These are phyloP conservation scores for Percopsis omiscomaycus DNA, from an alignment of 2,797 vertebrate species.

Conservation along the genomic window DNA sequence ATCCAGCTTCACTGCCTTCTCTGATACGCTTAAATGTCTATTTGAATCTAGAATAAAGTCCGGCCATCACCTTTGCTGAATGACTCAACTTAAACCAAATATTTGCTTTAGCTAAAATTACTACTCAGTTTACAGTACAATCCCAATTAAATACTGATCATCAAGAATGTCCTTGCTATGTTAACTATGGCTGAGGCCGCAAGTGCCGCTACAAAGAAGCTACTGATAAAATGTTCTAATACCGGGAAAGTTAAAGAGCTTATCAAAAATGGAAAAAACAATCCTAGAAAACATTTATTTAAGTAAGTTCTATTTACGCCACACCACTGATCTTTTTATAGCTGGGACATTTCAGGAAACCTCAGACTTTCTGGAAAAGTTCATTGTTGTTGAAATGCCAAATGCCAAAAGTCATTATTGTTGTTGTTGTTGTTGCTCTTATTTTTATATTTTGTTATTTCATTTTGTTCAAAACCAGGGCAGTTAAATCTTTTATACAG, in stretches of 20 bases:
- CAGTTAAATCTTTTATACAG: too few relatives aligned
- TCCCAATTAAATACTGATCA: too few relatives aligned
- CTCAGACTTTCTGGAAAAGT: slow-evolving; percentile 27
- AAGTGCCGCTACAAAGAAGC: too few relatives aligned
- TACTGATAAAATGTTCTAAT: too few relatives aligned
- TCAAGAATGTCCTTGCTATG: too few relatives aligned
- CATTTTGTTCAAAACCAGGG: too few relatives aligned
- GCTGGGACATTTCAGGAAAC: slow-evolving; percentile 22
- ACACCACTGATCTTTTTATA: slow-evolving; percentile 19
- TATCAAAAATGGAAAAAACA: slow-evolving; percentile 22
- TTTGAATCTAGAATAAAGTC: slow-evolving; percentile 1
- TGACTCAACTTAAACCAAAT: slow-evolving; percentile 17
- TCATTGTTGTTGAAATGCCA: slow-evolving; percentile 14
- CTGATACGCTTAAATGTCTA: not conserved
- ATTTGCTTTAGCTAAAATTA: not conserved
- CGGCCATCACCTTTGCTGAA: slow-evolving; percentile 13
- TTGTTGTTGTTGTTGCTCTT: not conserved
- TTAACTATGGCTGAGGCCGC: too few relatives aligned
- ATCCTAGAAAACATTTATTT: slow-evolving; percentile 8
- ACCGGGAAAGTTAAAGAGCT: slow-evolving; percentile 1
- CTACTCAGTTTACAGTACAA: too few relatives aligned
- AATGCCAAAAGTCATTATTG: slow-evolving; percentile 6
- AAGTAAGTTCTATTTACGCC: slow-evolving; percentile 33
- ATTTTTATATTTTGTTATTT: too few relatives aligned
- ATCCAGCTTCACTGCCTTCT: slow-evolving; percentile 14